phyloP scores from a whole-genome alignment of 2,113 vertebrate species.

The Carassius gibelio region DNA sequence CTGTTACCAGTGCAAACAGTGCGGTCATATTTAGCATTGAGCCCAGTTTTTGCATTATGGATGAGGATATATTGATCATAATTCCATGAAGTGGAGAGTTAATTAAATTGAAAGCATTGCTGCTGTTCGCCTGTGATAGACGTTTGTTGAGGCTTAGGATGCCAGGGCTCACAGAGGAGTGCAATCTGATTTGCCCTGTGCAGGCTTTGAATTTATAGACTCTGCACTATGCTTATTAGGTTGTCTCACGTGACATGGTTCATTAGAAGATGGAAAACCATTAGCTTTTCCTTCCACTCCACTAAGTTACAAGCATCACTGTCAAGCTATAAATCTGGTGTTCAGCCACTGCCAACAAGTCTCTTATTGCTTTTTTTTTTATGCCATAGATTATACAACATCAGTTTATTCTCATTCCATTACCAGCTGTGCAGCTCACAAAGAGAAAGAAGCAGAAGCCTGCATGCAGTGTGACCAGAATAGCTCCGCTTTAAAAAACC shows the following conservation, averaged over 20 bases:
- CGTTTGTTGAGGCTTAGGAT: constrained; percentile 26
- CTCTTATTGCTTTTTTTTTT: constrained; percentile 9
- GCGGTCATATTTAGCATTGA: not conserved
- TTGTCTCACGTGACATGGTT: constrained; percentile 27
- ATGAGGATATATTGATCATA: constrained; percentile 46
- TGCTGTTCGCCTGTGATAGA: constrained; percentile 31
- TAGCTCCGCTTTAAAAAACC: constrained; percentile 19
- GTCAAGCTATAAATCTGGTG: constrained; percentile 19
- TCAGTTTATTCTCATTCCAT: constrained; percentile 15
- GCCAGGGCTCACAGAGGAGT: constrained; percentile 7
- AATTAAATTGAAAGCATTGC: constrained; percentile 53
- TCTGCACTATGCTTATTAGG: constrained; percentile 27
- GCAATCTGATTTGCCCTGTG: constrained; percentile 41
- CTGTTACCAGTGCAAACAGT: constrained; percentile 14
- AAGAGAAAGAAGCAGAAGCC: constrained; percentile 26
- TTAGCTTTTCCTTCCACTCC: constrained; percentile 7
- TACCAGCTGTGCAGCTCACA: too few species aligned
- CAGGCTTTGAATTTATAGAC: constrained; percentile 40
- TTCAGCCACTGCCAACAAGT: constrained; percentile 34
- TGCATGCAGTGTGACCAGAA: constrained; percentile 27
- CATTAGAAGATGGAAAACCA: constrained; percentile 41
- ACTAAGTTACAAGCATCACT: constrained; percentile 15
- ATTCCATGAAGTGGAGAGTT: constrained; percentile 45
- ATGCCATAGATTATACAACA: constrained; percentile 5
- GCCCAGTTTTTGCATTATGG: constrained; percentile 41